Evolutionary conservation across 2,113 vertebrate genomes (phyloP), one percentile per base, ranked within the genome.

Genomic region (Colius striatus): DNA sequence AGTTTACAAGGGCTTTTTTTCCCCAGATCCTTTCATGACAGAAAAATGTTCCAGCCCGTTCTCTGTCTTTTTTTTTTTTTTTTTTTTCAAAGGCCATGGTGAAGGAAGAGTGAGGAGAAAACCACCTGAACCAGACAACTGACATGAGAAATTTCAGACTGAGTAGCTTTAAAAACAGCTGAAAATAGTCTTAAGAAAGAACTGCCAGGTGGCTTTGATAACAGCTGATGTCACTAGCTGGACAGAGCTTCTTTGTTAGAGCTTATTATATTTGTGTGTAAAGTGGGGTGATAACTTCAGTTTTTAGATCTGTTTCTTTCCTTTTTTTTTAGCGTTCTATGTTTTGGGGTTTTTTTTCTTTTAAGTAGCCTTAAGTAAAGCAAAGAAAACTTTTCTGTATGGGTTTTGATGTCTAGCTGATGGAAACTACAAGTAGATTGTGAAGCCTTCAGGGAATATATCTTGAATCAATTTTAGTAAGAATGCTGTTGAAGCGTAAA

Each of bases 401-500:
- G 45, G 27, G 30, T 88, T 87, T 85, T 83, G 53, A 41, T 86
- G 43, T 53, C 65, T 94, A 27, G 23, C 32, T 83, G 75, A 84
- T 63, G 30, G 73, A 74, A 94, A 88, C 58, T 93, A 32, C 10
- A 70, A 92, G 86, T 85, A 71, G 62, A 60, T 51, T n/a, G 41
- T 77, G 71, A 73, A 95, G 68, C 81, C 96, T 92, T 87, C n/a
- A 66, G 95, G 90, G 90, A 89, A 45, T 54, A n/a, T n/a, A 26
- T 93, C 86, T 94, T 53, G 78, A 94, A 82, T 89, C 86, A 91
- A 86, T 90, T 80, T 80, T 68, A 91, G 79, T 58, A 83, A 90
- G 89, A 95, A 93, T 78, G 34, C 76, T 89, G 78, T 86, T 96
- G 86, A 95, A 91, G 93, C 72, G 18, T 90, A 91, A 96, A 94